phyloP scores from a whole-genome alignment of 2,113 vertebrate species.

The Chloebia gouldiae region DNA sequence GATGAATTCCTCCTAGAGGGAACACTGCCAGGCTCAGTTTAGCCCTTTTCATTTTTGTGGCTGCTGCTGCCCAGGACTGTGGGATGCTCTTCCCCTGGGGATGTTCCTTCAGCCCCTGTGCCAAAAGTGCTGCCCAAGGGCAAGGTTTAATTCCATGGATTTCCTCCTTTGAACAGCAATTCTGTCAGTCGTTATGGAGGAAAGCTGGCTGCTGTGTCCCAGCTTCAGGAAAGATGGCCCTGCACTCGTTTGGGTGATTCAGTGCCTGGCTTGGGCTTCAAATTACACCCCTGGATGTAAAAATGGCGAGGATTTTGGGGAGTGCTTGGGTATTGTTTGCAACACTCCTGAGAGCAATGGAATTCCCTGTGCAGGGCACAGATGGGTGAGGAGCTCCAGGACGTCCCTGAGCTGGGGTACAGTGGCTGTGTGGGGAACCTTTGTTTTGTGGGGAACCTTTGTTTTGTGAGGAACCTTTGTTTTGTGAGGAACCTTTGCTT shows the following conservation, averaged over 20 bases:
- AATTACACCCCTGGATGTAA: too few species aligned
- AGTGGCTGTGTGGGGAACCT: fast-evolving
- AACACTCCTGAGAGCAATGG: fast-evolving
- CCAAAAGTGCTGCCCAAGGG: background rate
- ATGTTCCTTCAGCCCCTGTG: background rate
- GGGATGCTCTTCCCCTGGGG: background rate
- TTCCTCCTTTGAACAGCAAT: background rate
- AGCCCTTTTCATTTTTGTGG: background rate
- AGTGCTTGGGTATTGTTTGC: background rate
- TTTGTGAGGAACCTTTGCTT: too few species aligned
- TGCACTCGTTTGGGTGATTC: too few species aligned
- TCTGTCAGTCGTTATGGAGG: too few species aligned
- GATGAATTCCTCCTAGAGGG: background rate
- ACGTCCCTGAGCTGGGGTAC: fast-evolving
- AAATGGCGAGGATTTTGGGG: background rate
- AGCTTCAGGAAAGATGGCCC: too few species aligned
- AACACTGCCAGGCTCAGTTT: background rate
- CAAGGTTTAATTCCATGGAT: background rate
- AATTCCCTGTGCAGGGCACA: background rate
- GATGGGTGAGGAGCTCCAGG: background rate
- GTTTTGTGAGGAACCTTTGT: too few species aligned
- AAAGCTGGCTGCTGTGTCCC: too few species aligned
- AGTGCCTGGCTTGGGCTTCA: too few species aligned
- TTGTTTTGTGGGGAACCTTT: too few species aligned
- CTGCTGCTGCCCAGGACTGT: too few species aligned